phyloP scores from a whole-genome alignment of 2,113 vertebrate species.

The Orthonyx spaldingii region DNA sequence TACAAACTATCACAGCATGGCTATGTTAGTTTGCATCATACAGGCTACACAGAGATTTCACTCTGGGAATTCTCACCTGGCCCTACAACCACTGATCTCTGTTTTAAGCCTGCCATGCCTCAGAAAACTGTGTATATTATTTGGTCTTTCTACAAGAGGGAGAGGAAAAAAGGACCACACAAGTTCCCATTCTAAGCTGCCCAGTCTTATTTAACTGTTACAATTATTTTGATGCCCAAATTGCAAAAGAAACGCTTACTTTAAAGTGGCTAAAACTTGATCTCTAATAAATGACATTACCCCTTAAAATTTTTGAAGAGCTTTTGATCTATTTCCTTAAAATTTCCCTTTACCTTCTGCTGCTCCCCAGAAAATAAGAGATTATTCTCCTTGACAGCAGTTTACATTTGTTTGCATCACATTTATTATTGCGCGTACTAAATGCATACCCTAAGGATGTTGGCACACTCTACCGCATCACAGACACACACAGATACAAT shows the following conservation, averaged over 20 bases:
- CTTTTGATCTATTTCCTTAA: neutral
- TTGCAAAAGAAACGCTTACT: neutral
- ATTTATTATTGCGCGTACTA: neutral
- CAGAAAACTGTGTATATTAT: neutral
- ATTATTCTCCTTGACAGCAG: neutral
- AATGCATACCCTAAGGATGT: neutral
- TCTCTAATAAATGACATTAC: neutral
- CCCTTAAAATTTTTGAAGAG: neutral
- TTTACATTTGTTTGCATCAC: neutral
- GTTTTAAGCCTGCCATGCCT: neutral
- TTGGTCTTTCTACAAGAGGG: neutral
- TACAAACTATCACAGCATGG: neutral
- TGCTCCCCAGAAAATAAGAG: neutral
- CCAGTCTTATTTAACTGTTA: neutral
- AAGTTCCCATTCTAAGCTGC: neutral
- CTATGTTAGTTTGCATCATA: neutral
- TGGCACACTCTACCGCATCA: neutral
- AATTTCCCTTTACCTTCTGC: neutral
- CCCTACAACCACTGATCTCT: neutral
- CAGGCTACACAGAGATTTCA: neutral
- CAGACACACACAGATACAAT: neutral
- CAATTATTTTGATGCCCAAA: neutral
- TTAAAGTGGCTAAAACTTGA: neutral
- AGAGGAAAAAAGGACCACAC: neutral
- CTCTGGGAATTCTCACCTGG: neutral